These are phyloP conservation scores for Caenorhabditis sulstoni DNA, from an alignment of 2,888 invertebrate genomes.

Conservation along the genomic window DNA sequence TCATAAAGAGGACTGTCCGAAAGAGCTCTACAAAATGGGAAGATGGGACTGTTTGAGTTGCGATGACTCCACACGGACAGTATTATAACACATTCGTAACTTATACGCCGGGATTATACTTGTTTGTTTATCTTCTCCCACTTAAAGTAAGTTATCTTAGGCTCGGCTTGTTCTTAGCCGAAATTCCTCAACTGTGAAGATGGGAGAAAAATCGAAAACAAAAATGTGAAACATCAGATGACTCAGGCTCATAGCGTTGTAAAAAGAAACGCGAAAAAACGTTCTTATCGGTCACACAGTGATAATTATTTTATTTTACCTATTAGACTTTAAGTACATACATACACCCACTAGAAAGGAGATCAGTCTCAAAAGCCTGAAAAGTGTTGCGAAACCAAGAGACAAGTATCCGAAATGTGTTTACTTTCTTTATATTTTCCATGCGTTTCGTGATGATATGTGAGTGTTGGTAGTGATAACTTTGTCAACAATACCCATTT, in stretches of 20 bases:
- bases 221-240: background rate
- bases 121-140: conserved; percentile 16
- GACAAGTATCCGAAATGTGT: background rate
- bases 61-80: conserved; percentile 4
- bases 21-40: conserved; percentile 44
- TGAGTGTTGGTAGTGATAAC: too few species aligned
- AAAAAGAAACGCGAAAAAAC: conserved; percentile 20
- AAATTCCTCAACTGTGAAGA: background rate
- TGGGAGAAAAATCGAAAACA: background rate
- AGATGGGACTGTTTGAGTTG: background rate
- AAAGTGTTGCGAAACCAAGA: conserved; percentile 18
- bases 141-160: background rate
- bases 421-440: background rate
- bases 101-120: conserved; percentile 4
- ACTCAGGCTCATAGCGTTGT: conserved; percentile 1
- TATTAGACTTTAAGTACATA: conserved; percentile 51
- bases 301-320: conserved; percentile 48
- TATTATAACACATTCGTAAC: background rate
- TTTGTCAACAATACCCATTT: too few species aligned
- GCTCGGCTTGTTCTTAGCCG: too few species aligned
- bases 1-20: conserved; percentile 60
- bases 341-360: conserved; percentile 13
- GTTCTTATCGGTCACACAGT: conserved; percentile 38
- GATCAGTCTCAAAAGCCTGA: conserved; percentile 26
- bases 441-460: background rate